Percentiles rank a stretch among this genome's conserved stretches.
Evolutionary conservation across 2,113 vertebrate genomes (phyloP).

Genomic region (Uria lomvia): DNA sequence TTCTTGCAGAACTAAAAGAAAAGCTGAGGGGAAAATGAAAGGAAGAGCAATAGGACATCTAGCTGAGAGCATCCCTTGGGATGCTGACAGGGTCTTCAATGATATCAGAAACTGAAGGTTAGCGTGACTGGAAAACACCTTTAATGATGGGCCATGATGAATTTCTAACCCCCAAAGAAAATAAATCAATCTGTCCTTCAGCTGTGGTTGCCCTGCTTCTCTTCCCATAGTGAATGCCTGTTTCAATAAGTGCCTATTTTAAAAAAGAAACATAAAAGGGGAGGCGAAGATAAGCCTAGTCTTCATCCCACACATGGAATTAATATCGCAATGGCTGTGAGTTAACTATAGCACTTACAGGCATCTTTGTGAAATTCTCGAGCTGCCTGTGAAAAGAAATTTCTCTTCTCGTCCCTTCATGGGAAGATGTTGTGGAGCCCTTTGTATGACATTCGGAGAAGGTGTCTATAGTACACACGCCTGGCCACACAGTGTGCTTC

Average conservation of each 20-base stretch:
- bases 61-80: neutral
- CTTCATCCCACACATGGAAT: neutral
- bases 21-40: neutral
- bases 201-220: neutral
- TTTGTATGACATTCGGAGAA: neutral
- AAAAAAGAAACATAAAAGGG: neutral
- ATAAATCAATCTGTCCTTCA: neutral
- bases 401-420: neutral
- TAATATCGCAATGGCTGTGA: neutral
- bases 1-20: neutral
- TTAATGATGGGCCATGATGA: neutral
- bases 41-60: neutral
- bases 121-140: neutral
- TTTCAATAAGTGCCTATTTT: neutral
- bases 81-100: neutral
- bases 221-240: neutral
- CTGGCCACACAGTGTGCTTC: neutral
- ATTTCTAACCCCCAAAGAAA: neutral
- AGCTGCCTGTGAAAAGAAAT: neutral
- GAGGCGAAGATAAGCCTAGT: neutral
- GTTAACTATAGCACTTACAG: neutral
- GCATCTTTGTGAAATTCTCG: neutral
- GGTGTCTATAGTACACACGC: neutral
- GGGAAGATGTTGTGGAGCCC: neutral
- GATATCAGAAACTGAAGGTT: neutral